Evolutionary conservation across 2,113 vertebrate genomes (phyloP), one percentile per base, ranked within the genome.

Genomic region (Phyllostomus hastatus): DNA sequence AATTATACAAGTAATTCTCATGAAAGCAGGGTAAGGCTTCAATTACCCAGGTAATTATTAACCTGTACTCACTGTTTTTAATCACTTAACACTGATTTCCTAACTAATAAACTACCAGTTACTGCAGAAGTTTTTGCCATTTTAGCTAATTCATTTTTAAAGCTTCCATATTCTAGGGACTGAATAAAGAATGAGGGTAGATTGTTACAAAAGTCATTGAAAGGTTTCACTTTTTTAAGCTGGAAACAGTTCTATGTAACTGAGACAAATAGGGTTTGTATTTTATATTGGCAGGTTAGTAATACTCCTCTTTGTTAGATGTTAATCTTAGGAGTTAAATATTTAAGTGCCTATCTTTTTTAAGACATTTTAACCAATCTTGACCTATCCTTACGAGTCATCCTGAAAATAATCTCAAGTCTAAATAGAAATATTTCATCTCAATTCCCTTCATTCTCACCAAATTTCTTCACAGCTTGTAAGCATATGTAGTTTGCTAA

Each of bases 261-360:
- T 24, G 50, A 79, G 79, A 92, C 61, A 89, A 16, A 78, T 54
- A 20, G 33, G 19, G 38, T 22, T 61, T 72, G 0, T 67, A 50
- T 82, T 91, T 70, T 90, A 59, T 41, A 52, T 28, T 75, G 48
- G 26, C 48, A 79, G 64, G 10, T 41, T 52, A 84, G 80, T 17
- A 72, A 66, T 24, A 78, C 31, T 78, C 52, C 22, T 94, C 22
- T 89, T 67, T 48, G 43, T 22, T 83, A 93, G 52, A 41, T 70
- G 69, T 81, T 88, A 85, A 75, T 43, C 38, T 43, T 84, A 33
- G n/a, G 7, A 75, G 33, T 41, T 84, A 28, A 93, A 64, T 24
- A 72, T 38, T 83, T 91, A 93, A 90, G 61, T 69, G 79, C 48
- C 73, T 59, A 75, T 48, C 80, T 83, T 90, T 95, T 93, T 69